Conservation (phyloP, 2,888 invertebrate species). For the Protodeltote pygarga region DNA sequence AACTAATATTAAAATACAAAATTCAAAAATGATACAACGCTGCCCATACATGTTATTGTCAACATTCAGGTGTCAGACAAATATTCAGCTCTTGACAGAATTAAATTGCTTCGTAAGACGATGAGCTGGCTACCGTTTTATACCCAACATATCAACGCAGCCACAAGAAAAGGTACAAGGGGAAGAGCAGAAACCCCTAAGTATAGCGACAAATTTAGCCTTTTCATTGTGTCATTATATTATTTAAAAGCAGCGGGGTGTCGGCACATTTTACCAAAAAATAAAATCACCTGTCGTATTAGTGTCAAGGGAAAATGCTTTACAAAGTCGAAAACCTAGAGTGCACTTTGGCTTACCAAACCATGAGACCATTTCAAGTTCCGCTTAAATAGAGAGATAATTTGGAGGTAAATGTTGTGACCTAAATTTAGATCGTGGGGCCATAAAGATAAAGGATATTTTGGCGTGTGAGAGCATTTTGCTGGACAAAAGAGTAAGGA, state of each 20-base stretch:
- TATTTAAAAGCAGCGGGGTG: constrained; percentile 74
- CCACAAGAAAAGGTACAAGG: constrained; percentile 52
- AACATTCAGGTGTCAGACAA: background rate
- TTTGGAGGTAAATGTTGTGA: constrained; percentile 49
- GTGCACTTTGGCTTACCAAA: constrained; percentile 46
- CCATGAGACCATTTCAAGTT: constrained; percentile 56
- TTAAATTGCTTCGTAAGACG: constrained; percentile 19
- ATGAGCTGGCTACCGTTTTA: constrained; percentile 49
- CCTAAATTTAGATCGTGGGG: constrained; percentile 50
- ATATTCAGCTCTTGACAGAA: background rate
- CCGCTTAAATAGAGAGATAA: constrained; percentile 71
- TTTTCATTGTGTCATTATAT: constrained; percentile 74
- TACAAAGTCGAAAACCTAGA: constrained; percentile 43
- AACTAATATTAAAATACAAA: too few species aligned
- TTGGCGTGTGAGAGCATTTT: constrained; percentile 42
- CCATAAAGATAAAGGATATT: constrained; percentile 49
- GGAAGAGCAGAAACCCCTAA: constrained; percentile 53
- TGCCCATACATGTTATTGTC: background rate
- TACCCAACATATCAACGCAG: constrained; percentile 49
- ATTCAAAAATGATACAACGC: too few species aligned
- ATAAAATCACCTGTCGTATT: constrained; percentile 64
- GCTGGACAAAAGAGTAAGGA: constrained; percentile 64
- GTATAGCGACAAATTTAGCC: constrained; percentile 69
- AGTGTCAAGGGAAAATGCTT: constrained; percentile 45
- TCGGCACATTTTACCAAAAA: constrained; percentile 66